Conservation (phyloP, 1,140 invertebrate species). For the Bilobella aurantiaca region DNA sequence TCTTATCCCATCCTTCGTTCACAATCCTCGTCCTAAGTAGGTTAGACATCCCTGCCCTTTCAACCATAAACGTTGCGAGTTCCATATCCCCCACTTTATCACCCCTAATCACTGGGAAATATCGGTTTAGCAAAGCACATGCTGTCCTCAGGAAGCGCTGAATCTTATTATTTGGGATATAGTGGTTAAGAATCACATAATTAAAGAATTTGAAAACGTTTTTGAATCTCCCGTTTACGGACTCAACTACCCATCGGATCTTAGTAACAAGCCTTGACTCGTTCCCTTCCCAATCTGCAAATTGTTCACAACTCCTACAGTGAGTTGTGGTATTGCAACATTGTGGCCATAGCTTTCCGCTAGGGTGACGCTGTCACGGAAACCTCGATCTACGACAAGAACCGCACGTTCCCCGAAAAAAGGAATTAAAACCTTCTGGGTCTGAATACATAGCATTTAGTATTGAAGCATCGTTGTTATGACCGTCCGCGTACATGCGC, state of each 20-base stretch:
- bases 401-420: neutral
- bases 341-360: neutral
- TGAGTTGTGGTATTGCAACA: conserved; percentile 32
- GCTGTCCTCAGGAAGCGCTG: neutral
- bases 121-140: conserved; percentile 19
- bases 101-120: neutral
- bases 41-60: neutral
- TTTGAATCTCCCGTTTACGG: conserved; percentile 36
- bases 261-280: conserved; percentile 38
- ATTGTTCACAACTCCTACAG: conserved; percentile 32
- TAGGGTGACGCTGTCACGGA: conserved; percentile 5
- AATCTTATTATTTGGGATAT: conserved; percentile 7
- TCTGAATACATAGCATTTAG: conserved; percentile 5
- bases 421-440: neutral
- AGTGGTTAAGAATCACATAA: neutral
- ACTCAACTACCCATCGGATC: conserved; percentile 39
- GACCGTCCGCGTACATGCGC: neutral
- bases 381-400: conserved; percentile 19
- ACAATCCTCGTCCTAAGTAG: neutral
- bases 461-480: conserved; percentile 23
- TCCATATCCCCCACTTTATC: neutral
- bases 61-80: neutral
- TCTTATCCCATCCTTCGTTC: neutral
- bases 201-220: conserved; percentile 19
- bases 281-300: conserved; percentile 38